Conservation (phyloP, 2,888 invertebrate species). For the Temnothorax ravouxi region DNA sequence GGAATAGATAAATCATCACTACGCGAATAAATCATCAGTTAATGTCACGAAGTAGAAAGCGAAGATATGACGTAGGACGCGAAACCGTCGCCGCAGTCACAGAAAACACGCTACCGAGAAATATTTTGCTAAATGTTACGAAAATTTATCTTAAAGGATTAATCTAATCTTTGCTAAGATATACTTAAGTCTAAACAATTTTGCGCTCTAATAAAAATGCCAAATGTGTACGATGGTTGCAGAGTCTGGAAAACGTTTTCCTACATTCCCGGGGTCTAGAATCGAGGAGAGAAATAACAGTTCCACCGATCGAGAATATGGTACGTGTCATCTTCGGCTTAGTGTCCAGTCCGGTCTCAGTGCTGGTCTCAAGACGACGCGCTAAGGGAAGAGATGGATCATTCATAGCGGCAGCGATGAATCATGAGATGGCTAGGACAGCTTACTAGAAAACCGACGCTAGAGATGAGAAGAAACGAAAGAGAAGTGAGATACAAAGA, state of each 20-base stretch:
- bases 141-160: slow-evolving; percentile 11
- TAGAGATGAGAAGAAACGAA: slow-evolving; percentile 13
- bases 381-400: slow-evolving; percentile 84
- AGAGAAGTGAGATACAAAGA: slow-evolving; percentile 26
- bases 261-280: not conserved
- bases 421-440: slow-evolving; percentile 84
- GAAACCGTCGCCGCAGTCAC: not conserved
- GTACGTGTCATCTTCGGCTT: slow-evolving; percentile 54
- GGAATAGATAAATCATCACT: slow-evolving; percentile 30
- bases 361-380: slow-evolving; percentile 52
- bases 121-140: slow-evolving; percentile 17
- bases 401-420: slow-evolving; percentile 86
- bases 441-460: slow-evolving; percentile 76
- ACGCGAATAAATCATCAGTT: slow-evolving; percentile 40
- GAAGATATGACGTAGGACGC: slow-evolving; percentile 14
- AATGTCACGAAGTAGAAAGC: slow-evolving; percentile 44
- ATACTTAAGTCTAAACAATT: not conserved
- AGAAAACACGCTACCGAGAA: slow-evolving; percentile 6
- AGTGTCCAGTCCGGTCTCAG: slow-evolving; percentile 66
- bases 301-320: slow-evolving; percentile 48
- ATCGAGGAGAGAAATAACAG: slow-evolving; percentile 34
- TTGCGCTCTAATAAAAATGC: slow-evolving; percentile 24
- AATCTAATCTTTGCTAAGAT: not conserved
- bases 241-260: slow-evolving; percentile 27
- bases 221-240: not conserved